Conservation (phyloP, 2,888 invertebrate species). For the Chrysolina haemoptera region DNA sequence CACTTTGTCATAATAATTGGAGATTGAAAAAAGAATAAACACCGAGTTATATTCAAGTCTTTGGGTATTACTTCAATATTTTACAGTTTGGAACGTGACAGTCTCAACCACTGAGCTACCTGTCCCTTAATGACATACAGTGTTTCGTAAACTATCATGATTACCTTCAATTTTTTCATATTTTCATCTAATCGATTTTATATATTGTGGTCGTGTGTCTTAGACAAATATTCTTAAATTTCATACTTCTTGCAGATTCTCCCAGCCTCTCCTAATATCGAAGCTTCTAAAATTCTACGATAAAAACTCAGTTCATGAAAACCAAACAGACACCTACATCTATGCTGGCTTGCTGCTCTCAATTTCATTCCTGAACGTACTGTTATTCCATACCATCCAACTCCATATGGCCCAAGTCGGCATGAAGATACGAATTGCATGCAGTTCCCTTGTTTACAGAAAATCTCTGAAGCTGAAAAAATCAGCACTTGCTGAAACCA, state of each 20-base stretch:
- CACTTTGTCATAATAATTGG: too few relatives aligned
- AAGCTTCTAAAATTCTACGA: slow-evolving; percentile 31
- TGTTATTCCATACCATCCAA: slow-evolving; percentile 83
- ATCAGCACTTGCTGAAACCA: slow-evolving; percentile 87
- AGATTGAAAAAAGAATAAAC: too few relatives aligned
- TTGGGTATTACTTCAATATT: too few relatives aligned
- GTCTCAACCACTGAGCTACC: too few relatives aligned
- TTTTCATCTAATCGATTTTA: too few relatives aligned
- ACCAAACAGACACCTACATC: slow-evolving; percentile 72
- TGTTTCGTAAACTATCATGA: too few relatives aligned
- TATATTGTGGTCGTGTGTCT: too few relatives aligned
- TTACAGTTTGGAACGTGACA: too few relatives aligned
- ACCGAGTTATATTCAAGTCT: too few relatives aligned
- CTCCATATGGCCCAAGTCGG: slow-evolving; percentile 87
- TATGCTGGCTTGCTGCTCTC: slow-evolving; percentile 71
- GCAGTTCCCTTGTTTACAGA: slow-evolving; percentile 38
- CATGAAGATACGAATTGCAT: slow-evolving; percentile 79
- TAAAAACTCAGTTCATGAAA: background rate
- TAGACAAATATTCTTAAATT: too few relatives aligned
- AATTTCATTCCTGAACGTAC: slow-evolving; percentile 80
- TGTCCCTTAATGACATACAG: too few relatives aligned
- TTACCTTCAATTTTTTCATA: too few relatives aligned
- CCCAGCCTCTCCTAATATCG: slow-evolving; percentile 37
- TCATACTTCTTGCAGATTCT: slow-evolving; percentile 30
- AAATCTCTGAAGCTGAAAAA: slow-evolving; percentile 80